Evolutionary conservation across 2,113 vertebrate genomes (phyloP), one percentile per base, ranked within the genome.

Genomic region (Callorhinus ursinus): DNA sequence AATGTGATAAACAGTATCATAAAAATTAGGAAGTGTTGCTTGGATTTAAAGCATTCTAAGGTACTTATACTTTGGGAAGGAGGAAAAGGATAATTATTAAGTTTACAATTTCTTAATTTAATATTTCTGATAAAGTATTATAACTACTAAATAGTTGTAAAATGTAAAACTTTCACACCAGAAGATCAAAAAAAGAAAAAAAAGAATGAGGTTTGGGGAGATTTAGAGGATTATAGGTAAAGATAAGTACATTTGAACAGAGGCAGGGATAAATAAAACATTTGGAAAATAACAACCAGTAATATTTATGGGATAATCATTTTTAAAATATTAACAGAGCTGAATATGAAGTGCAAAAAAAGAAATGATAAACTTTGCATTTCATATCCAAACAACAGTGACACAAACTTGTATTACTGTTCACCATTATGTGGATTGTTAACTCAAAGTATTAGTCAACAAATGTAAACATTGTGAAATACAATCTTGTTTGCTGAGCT

Each of bases 381-480:
- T 83, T 88, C 74, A 71, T 49, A 57, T 81, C 0, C 12, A 85
- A 90, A 95, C 13, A 79, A 81, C 3, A 51, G 16, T 39, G 39
- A 46, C 46, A 28, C 8, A 92, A 93, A 26, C 24, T 19, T 53
- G 24, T 61, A 83, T 39, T 77, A 9, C 28, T 81, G 3, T 74
- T 92, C 83, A 87, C 83, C 74, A 63, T 61, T 87, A 74, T 36
- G n/a, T 46, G 80, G 82, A 49, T 24, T 49, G 36, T 31, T 97
- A 79, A 95, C 19, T 71, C 55, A 82, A 88, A 94, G 31, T 51
- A 96, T 82, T 33, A 93, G 55, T n/a, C 77, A 97, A 93, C 82
- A 96, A 69, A 89, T 53, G 74, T 46, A 97, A 97, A 86, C 77
- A 4, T 3, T 86, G 88, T 88, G 31, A 86, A 97, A 97, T 89